Conservation (phyloP, 2,797 vertebrate genomes). For the Sebastes matsubarae region DNA sequence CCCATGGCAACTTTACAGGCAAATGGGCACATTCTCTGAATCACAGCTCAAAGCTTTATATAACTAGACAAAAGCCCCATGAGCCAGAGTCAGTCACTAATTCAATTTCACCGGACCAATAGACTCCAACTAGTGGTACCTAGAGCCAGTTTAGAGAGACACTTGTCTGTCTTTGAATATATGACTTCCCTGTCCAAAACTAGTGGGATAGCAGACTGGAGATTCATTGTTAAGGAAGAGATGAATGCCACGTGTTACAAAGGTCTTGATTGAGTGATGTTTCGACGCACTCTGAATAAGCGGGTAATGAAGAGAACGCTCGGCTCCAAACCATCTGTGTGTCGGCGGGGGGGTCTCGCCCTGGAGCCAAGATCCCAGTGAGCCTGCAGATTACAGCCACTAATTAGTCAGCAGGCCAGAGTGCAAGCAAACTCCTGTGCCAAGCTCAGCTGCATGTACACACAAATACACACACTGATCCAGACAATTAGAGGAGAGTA, state of each 20-base stretch:
- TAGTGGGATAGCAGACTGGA: background rate
- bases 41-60: slow-evolving; percentile 1
- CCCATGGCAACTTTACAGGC: background rate
- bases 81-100: background rate
- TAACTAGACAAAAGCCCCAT: background rate
- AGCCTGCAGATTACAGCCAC: slow-evolving; percentile 71
- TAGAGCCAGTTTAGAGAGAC: background rate
- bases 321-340: slow-evolving; percentile 47
- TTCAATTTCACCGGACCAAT: background rate
- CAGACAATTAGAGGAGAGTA: background rate
- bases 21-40: background rate
- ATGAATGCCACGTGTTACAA: background rate
- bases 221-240: background rate
- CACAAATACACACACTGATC: slow-evolving; percentile 1
- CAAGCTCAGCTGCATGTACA: slow-evolving; percentile 15
- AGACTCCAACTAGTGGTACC: background rate
- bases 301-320: background rate
- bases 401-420: slow-evolving; percentile 76
- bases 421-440: slow-evolving; percentile 60
- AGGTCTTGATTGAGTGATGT: slow-evolving; percentile 14
- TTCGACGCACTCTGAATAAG: background rate
- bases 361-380: slow-evolving; percentile 46
- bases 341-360: slow-evolving; percentile 36
- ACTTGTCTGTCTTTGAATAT: background rate
- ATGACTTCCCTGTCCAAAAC: background rate